These are phyloP conservation scores for Coelopa pilipes DNA, from an alignment of 2,888 invertebrate species.

Conservation along the genomic window DNA sequence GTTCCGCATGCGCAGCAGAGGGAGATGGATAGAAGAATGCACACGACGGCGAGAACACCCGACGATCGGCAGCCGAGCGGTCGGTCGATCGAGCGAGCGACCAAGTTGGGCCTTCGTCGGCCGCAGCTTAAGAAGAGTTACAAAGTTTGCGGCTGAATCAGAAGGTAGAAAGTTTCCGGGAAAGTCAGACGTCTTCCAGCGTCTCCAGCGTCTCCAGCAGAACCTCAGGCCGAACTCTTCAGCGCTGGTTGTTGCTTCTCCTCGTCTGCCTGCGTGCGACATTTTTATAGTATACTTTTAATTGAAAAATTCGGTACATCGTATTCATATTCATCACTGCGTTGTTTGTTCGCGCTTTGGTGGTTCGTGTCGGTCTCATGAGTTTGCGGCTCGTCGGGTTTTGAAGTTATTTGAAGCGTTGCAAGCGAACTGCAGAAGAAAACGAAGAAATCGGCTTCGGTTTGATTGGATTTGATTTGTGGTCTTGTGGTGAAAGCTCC, in stretches of 20 bases:
- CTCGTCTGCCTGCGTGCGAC: no score
- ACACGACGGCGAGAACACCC: slow-evolving; percentile 3
- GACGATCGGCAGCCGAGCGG: neutral
- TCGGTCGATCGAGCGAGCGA: neutral
- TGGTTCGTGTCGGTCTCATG: slow-evolving; percentile 8
- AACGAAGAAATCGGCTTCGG: no score
- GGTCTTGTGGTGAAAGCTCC: slow-evolving; percentile 41
- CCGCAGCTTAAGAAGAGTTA: slow-evolving; percentile 62
- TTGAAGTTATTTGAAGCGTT: slow-evolving; percentile 26
- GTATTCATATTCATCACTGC: no score
- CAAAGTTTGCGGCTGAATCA: slow-evolving; percentile 54
- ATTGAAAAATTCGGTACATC: neutral
- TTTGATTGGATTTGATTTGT: slow-evolving; percentile 7
- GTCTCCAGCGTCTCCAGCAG: slow-evolving; percentile 34
- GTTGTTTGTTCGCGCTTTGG: slow-evolving; percentile 31
- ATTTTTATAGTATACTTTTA: neutral
- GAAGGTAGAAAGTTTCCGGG: slow-evolving; percentile 65
- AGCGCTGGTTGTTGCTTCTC: neutral
- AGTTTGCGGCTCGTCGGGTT: slow-evolving; percentile 11
- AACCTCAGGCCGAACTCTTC: neutral
- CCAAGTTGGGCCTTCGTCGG: slow-evolving; percentile 12
- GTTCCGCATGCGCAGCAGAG: neutral
- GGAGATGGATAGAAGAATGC: slow-evolving; percentile 17
- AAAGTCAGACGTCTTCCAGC: slow-evolving; percentile 58
- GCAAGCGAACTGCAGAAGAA: neutral